Evolutionary conservation across 2,113 vertebrate genomes (phyloP).

Genomic region (Rattus rattus): DNA sequence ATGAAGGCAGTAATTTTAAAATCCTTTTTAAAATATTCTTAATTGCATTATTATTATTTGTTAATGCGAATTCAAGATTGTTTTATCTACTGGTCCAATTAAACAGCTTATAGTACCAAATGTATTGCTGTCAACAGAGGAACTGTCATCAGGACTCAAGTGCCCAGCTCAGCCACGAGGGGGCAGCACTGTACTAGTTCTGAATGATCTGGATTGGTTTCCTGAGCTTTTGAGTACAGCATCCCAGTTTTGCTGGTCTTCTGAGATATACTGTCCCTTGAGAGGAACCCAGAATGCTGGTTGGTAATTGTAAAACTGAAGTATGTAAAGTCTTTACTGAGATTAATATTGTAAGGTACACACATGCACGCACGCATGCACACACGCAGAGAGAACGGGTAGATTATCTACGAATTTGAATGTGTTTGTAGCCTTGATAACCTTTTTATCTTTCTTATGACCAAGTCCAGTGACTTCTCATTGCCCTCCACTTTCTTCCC

Average conservation of each 20-base stretch:
- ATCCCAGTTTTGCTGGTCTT: rapidly evolving
- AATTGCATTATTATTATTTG: background rate
- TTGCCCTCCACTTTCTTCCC: background rate
- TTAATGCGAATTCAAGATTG: background rate
- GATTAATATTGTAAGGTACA: background rate
- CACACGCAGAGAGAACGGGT: too few species aligned
- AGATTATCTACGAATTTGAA: background rate
- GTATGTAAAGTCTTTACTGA: background rate
- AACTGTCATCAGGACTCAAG: background rate
- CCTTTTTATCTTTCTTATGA: background rate
- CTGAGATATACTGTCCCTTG: background rate
- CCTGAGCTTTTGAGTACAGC: rapidly evolving
- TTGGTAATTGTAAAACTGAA: background rate
- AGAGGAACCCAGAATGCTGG: background rate
- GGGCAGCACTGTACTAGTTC: background rate
- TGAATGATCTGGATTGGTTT: rapidly evolving
- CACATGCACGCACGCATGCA: background rate
- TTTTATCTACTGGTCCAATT: background rate
- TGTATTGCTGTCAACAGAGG: background rate
- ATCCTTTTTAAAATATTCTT: conserved; percentile 26
- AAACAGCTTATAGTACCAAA: background rate
- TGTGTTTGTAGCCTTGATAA: background rate
- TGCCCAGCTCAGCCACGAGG: background rate
- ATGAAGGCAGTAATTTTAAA: background rate
- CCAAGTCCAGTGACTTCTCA: background rate